Base-by-base conservation (phyloP, 2,797 vertebrate genomes). In the Coendou prehensilis region DNA sequence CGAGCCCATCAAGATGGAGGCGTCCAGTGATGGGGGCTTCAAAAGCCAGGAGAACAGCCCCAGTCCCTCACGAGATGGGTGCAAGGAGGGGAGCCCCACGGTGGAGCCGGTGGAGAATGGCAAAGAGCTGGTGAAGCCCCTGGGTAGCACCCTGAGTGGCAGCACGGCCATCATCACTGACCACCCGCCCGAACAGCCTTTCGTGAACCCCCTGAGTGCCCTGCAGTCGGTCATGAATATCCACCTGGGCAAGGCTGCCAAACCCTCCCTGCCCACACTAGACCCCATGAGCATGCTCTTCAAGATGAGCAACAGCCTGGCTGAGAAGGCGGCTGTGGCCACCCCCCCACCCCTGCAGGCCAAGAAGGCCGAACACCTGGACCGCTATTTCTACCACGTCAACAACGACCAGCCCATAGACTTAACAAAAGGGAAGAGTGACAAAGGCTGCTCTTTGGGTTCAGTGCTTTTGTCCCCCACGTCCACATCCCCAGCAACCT, bases 241-340 rank as follows among this genome's bases (percentile, higher is more conserved):
- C 97, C 99, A 99, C 98, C 98, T 99, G 91, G 99, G 99, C 80
- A 99, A 99, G 98, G 99, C 99, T 0, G 99, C 99, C 76, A 99
- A 99, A 97, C 99, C 99, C 2, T 99, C 99, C 57, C 98, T 99
- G 97, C 99, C 99, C 0, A 99, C 99, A 76, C 99, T 99, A 52
- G 99, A 99, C 98, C 99, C 99, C 93, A 99, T 99, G 99, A 99
- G 99, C 98, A 99, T 99, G 99, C 99, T 99, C 89, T 99, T 99
- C 98, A 99, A 99, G 99, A 99, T 99, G 99, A 99, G 99, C 99
- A 99, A 99, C 98, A 99, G 99, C 98, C 98, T 99, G 98, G 99
- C 99, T 0, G 99, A 99, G 98, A 99, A 99, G 98, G 99, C 99
- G 4, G 99, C 99, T 0, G 99, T 99, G 97, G 99, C 99, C 50